phyloP scores from a whole-genome alignment of 2,113 vertebrate species.

The Alectura lathami region DNA sequence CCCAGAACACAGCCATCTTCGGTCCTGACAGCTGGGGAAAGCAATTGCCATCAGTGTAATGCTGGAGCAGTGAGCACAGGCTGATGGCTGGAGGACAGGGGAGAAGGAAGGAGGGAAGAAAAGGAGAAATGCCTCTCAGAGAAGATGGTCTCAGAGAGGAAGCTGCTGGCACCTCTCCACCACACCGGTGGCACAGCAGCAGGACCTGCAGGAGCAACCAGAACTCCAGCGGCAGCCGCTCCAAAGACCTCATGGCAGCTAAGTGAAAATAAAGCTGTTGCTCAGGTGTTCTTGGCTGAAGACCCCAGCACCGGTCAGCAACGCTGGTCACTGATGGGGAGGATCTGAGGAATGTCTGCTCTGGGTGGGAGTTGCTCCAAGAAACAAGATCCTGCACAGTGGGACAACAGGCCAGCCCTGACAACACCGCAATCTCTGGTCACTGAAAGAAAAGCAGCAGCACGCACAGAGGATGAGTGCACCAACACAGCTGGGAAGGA shows the following conservation, averaged over 20 bases:
- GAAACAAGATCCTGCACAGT: neutral
- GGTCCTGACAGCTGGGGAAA: neutral
- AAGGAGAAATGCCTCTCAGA: neutral
- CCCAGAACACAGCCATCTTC: neutral
- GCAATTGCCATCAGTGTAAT: rapidly evolving
- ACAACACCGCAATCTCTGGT: neutral
- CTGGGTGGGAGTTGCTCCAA: neutral
- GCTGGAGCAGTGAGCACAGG: neutral
- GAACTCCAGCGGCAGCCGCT: neutral
- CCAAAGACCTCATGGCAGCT: neutral
- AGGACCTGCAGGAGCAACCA: neutral
- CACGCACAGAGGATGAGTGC: neutral
- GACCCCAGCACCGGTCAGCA: rapidly evolving
- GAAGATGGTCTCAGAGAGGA: neutral
- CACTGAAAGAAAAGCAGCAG: neutral
- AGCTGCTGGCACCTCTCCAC: neutral
- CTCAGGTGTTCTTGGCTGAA: neutral
- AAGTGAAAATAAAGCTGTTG: neutral
- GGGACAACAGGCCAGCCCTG: neutral
- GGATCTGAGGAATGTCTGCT: rapidly evolving
- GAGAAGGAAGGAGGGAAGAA: neutral
- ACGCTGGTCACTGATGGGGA: neutral
- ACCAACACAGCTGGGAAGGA: rapidly evolving
- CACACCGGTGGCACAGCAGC: neutral
- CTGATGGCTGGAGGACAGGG: neutral